Evolutionary conservation across 1,140 invertebrate genomes (phyloP).

Genomic region (Sminthurides bifidus): DNA sequence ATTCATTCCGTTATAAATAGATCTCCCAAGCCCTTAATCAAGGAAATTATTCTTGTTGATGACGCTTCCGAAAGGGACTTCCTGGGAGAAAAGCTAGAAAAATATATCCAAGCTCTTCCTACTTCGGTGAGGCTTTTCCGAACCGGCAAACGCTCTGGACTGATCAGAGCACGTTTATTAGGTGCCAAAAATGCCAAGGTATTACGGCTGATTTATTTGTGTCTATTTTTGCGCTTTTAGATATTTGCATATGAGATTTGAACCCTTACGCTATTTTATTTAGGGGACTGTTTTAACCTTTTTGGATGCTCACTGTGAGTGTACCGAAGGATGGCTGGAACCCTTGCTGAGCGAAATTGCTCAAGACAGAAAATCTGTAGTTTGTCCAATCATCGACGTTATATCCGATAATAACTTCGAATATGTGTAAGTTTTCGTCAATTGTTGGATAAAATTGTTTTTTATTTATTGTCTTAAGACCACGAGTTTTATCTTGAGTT

Average conservation of each 20-base stretch:
- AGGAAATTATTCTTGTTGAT: constrained; percentile 90
- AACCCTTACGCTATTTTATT: constrained; percentile 6
- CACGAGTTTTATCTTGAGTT: too few species aligned
- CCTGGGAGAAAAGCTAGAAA: constrained; percentile 73
- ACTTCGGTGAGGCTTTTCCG: constrained; percentile 71
- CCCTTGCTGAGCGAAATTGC: constrained; percentile 79
- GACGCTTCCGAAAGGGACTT: constrained; percentile 90
- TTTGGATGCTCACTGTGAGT: constrained; percentile 92
- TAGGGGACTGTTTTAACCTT: constrained; percentile 86
- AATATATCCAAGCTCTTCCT: constrained; percentile 73
- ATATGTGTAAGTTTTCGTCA: constrained; percentile 53
- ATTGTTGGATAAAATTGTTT: too few species aligned
- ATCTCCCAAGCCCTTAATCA: constrained; percentile 70
- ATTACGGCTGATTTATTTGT: background rate
- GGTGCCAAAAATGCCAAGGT: constrained; percentile 76
- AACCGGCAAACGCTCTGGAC: constrained; percentile 76
- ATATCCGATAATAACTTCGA: constrained; percentile 96
- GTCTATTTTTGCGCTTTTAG: background rate
- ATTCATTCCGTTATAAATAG: constrained; percentile 95
- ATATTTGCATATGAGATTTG: background rate
- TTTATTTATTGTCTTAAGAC: too few species aligned
- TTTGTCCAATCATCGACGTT: constrained; percentile 96
- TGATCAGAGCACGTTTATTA: constrained; percentile 81
- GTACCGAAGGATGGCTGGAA: constrained; percentile 87
- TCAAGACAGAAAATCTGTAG: constrained; percentile 78